Conservation (phyloP, 2,888 invertebrate genomes). For the Tricholauxania praeusta region DNA sequence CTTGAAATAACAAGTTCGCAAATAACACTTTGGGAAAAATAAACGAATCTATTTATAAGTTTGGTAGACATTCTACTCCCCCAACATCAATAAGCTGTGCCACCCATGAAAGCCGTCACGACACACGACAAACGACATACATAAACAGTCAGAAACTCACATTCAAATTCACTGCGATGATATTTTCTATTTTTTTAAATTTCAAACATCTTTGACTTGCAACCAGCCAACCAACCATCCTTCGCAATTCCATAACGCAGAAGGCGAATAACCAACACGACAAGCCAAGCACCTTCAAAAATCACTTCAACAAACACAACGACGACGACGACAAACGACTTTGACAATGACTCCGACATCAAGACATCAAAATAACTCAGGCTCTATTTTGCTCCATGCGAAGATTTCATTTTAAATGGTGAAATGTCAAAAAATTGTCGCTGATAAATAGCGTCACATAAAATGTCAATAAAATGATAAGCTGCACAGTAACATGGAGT, state of each 20-base stretch:
- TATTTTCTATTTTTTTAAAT: too few relatives aligned
- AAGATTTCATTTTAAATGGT: conserved; percentile 3
- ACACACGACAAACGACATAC: not conserved
- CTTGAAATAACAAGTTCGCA: conserved; percentile 16
- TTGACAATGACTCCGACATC: too few relatives aligned
- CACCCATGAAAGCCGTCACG: not conserved
- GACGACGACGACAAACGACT: conserved; percentile 18
- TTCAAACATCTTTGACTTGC: not conserved
- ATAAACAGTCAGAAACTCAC: not conserved
- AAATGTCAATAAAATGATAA: conserved; percentile 7
- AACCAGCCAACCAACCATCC: not conserved
- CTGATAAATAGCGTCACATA: conserved; percentile 17
- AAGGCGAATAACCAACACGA: too few relatives aligned
- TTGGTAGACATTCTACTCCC: not conserved
- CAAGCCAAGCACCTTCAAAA: too few relatives aligned
- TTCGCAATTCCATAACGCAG: not conserved
- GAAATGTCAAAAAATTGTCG: conserved; percentile 20
- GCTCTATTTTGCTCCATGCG: not conserved
- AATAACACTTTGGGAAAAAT: conserved; percentile 21
- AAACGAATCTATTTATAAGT: conserved; percentile 10
- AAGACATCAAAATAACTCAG: too few relatives aligned
- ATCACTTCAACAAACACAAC: too few relatives aligned
- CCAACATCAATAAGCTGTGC: not conserved
- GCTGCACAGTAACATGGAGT: not conserved
- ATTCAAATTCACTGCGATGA: conserved; percentile 1